phyloP scores from a whole-genome alignment of 1,140 invertebrate species.

The Nasonia giraulti region DNA sequence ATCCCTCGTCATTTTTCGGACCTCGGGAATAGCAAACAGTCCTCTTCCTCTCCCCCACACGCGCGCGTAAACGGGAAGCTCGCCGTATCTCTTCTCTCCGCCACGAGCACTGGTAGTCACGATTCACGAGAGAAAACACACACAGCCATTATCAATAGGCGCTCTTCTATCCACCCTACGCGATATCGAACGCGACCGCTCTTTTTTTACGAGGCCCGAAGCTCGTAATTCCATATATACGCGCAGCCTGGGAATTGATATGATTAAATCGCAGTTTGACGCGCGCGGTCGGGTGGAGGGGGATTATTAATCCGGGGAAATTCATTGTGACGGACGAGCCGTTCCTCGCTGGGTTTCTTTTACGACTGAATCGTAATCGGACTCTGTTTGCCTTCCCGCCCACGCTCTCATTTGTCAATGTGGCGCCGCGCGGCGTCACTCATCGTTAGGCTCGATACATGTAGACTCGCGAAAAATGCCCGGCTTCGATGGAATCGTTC shows the following conservation, averaged over 20 bases:
- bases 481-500: no score
- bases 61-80: no score
- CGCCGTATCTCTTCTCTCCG: background rate
- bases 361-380: background rate
- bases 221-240: background rate
- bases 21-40: background rate
- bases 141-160: no score
- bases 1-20: background rate
- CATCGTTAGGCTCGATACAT: background rate
- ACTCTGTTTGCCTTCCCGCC: background rate
- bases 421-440: background rate
- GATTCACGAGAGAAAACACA: no score
- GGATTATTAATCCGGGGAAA: background rate
- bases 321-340: background rate
- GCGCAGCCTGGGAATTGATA: background rate
- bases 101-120: no score
- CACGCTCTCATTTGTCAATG: background rate
- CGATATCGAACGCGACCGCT: no score
- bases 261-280: conserved; percentile 1
- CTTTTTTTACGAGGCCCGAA: background rate
- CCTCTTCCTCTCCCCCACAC: background rate
- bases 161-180: no score
- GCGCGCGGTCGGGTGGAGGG: background rate
- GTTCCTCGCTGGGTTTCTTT: background rate
- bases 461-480: no score